Evolutionary conservation across 2,113 vertebrate genomes (phyloP).

Genomic region (Platycercus adscitus): DNA sequence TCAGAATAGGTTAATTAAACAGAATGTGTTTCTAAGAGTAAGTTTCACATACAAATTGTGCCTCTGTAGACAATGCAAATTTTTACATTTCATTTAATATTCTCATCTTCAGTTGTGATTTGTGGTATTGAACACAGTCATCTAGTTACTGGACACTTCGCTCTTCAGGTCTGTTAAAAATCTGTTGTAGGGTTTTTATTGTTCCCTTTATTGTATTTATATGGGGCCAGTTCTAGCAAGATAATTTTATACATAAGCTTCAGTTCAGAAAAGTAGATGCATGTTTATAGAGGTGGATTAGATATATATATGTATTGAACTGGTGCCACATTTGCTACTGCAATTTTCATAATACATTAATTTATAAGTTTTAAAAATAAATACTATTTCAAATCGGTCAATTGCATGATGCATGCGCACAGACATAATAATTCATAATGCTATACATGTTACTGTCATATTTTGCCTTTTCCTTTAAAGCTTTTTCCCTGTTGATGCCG

Average conservation of each 20-base stretch:
- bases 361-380: neutral
- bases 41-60: neutral
- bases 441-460: neutral
- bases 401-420: neutral
- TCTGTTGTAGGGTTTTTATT: neutral
- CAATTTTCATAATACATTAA: neutral
- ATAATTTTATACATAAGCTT: neutral
- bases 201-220: neutral
- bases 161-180: neutral
- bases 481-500: neutral
- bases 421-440: neutral
- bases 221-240: neutral
- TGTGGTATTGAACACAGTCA: neutral
- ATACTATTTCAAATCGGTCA: neutral
- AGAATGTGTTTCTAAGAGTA: neutral
- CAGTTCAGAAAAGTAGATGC: neutral
- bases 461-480: neutral
- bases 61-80: neutral
- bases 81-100: neutral
- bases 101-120: neutral
- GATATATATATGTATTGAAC: neutral
- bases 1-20: neutral
- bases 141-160: neutral
- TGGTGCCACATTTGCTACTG: neutral
- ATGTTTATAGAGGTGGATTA: neutral